Percentiles rank a stretch among this genome's conserved stretches.
phyloP scores from a whole-genome alignment of 2,113 vertebrate species.

The Neolamprologus toae region DNA sequence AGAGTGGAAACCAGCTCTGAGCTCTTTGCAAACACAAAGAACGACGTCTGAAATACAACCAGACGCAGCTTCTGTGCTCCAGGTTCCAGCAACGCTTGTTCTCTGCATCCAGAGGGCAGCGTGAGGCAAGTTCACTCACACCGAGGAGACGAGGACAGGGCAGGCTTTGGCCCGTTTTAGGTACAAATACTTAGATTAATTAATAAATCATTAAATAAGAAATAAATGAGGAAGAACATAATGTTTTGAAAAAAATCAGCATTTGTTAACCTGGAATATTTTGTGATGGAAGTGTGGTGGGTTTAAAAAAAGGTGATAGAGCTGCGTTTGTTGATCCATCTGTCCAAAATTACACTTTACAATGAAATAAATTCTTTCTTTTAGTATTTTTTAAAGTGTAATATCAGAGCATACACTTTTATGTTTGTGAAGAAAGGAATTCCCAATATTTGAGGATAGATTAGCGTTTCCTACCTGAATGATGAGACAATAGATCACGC shows the following conservation, averaged over 20 bases:
- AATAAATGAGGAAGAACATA: neutral
- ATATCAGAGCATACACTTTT: neutral
- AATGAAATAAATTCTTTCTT: accelerated
- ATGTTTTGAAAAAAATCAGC: neutral
- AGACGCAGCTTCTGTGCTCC: neutral
- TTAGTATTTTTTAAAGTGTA: accelerated
- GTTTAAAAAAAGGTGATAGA: neutral
- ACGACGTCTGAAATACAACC: neutral
- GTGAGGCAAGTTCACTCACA: neutral
- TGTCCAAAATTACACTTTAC: neutral
- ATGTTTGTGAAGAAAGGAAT: neutral
- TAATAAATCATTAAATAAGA: neutral
- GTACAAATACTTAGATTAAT: neutral
- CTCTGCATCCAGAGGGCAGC: neutral
- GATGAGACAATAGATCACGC: accelerated
- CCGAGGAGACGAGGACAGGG: accelerated
- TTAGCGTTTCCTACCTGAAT: neutral
- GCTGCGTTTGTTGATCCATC: neutral
- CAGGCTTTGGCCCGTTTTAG: neutral
- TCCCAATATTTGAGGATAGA: neutral
- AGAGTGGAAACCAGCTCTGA: neutral
- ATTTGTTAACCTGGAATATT: neutral
- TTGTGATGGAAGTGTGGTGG: neutral
- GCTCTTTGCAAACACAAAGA: neutral
- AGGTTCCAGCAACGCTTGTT: neutral